These are phyloP conservation scores for Lucifuga dentata DNA, from an alignment of 2,113 vertebrate genomes.

Conservation along the genomic window DNA sequence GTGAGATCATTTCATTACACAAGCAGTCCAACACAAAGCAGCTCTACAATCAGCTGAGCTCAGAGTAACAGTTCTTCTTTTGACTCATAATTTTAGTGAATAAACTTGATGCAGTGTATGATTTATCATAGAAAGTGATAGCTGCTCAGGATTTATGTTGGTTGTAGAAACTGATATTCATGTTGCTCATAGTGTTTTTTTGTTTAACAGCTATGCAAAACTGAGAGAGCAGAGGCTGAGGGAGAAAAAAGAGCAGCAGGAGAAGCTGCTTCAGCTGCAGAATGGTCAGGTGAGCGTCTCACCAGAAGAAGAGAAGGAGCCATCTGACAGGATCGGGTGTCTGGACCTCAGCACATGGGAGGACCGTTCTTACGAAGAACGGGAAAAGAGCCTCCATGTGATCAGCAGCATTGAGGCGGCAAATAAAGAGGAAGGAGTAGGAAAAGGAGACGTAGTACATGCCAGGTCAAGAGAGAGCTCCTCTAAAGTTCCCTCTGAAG, in stretches of 20 bases:
- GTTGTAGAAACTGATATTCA: background rate
- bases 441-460: constrained; percentile 29
- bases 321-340: constrained; percentile 79
- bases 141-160: background rate
- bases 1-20: constrained; percentile 41
- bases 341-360: constrained; percentile 90
- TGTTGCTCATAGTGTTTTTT: constrained; percentile 11
- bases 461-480: background rate
- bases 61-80: constrained; percentile 22
- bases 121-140: background rate
- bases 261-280: constrained; percentile 74
- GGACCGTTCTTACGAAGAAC: constrained; percentile 83
- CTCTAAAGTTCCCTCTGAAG: constrained; percentile 20
- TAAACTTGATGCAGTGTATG: background rate
- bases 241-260: constrained; percentile 62
- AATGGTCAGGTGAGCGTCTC: constrained; percentile 77
- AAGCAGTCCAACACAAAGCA: constrained; percentile 61
- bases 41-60: constrained; percentile 67
- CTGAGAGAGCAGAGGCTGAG: constrained; percentile 83
- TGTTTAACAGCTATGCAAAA: constrained; percentile 82
- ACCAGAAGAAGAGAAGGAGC: constrained; percentile 67
- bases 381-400: constrained; percentile 79
- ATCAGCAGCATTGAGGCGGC: constrained; percentile 69
- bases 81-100: constrained; percentile 6
- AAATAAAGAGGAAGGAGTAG: constrained; percentile 41